These are phyloP conservation scores for Akabosia matsudoensis DNA, from an alignment of 1,140 invertebrate genomes.

Conservation along the genomic window DNA sequence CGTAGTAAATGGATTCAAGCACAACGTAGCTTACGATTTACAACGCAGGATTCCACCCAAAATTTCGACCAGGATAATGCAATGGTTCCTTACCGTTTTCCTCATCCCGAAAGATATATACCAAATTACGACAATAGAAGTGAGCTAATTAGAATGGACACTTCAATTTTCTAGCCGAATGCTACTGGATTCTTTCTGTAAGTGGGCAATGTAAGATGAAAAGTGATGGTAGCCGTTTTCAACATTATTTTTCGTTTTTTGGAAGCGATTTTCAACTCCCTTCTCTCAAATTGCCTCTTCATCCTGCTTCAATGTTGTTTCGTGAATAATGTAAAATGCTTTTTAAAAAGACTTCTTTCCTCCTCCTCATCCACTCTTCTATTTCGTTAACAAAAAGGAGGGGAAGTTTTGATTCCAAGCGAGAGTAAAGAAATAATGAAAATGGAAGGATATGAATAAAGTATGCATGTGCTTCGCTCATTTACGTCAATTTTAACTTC, in stretches of 20 bases:
- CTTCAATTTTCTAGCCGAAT: slow-evolving; percentile 18
- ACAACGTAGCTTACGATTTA: too few relatives aligned
- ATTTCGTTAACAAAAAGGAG: neutral
- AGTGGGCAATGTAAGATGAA: neutral
- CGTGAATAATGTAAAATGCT: neutral
- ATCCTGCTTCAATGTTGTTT: neutral
- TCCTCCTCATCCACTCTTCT: neutral
- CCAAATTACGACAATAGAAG: slow-evolving; percentile 12
- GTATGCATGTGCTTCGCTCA: neutral
- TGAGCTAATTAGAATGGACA: slow-evolving; percentile 23
- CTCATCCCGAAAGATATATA: neutral
- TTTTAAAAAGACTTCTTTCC: neutral
- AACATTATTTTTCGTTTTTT: too few relatives aligned
- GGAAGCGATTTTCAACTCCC: neutral
- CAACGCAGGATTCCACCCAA: too few relatives aligned
- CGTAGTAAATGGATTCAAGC: too few relatives aligned
- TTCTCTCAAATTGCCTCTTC: neutral
- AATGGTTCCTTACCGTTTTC: neutral
- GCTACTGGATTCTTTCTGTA: neutral
- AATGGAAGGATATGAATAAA: slow-evolving; percentile 10
- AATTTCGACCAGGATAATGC: too few relatives aligned
- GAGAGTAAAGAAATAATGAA: neutral
- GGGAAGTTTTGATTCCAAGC: too few relatives aligned
- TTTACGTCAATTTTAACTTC: slow-evolving; percentile 13
- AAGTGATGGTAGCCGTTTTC: neutral